These are phyloP conservation scores for Scomber colias DNA, from an alignment of 2,113 vertebrate genomes.

Conservation along the genomic window DNA sequence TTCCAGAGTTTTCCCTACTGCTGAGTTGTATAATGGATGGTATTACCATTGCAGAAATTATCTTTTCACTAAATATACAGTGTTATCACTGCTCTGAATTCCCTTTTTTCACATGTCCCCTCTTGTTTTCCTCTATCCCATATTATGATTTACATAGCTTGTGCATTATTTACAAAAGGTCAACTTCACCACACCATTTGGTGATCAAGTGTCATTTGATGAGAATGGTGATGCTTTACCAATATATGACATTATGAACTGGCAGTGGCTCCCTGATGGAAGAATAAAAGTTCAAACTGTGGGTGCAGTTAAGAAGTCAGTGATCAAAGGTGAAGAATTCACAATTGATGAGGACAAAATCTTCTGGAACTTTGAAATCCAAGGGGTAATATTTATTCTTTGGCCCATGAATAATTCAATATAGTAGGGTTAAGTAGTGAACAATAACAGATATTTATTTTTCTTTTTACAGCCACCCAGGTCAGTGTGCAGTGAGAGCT, in stretches of 20 bases:
- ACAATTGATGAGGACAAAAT: conserved; percentile 71
- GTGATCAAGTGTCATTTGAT: conserved; percentile 82
- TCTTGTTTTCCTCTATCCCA: too few species aligned
- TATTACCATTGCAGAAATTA: too few species aligned
- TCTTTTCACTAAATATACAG: too few species aligned
- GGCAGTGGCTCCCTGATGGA: conserved; percentile 73
- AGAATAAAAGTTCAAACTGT: conserved; percentile 62
- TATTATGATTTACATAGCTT: conserved; percentile 56
- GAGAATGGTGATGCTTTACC: conserved; percentile 81
- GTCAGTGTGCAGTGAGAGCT: conserved; percentile 82
- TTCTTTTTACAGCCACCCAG: conserved; percentile 35
- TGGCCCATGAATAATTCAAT: not conserved
- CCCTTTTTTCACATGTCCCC: too few species aligned
- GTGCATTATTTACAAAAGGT: conserved; percentile 78
- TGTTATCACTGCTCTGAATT: too few species aligned
- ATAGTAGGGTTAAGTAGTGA: too few species aligned
- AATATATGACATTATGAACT: conserved; percentile 84
- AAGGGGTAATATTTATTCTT: conserved; percentile 52
- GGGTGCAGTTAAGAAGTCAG: conserved; percentile 72
- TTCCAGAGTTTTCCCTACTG: too few species aligned
- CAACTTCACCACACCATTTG: conserved; percentile 78
- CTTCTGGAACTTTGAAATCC: conserved; percentile 71
- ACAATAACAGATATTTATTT: not conserved
- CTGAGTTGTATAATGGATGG: too few species aligned
- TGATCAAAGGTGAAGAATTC: conserved; percentile 57